These are phyloP conservation scores for Trachythela sp. DNA, from an alignment of 64 coral and sea anemone species.

Conservation along the genomic window DNA sequence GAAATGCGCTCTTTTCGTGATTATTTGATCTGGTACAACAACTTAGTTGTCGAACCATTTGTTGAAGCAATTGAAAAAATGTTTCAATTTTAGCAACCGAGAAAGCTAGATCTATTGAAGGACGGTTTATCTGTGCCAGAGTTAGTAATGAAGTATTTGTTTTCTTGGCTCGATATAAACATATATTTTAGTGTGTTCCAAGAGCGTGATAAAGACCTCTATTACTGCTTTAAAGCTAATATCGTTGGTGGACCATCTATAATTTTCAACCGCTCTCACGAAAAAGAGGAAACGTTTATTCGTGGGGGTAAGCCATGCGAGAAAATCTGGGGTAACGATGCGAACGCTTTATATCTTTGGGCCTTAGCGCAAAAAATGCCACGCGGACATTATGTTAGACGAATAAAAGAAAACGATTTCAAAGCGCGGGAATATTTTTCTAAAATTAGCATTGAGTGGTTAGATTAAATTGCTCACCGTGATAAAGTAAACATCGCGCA, in stretches of 20 bases:
- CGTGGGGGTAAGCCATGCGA: not conserved
- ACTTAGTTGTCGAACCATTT: not conserved
- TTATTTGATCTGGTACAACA: not conserved
- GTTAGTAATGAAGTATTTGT: conserved; percentile 7
- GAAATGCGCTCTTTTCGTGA: not conserved
- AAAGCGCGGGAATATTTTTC: not conserved
- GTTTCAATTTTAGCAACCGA: not conserved
- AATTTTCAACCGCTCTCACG: not conserved
- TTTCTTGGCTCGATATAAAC: not conserved
- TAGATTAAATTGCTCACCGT: not conserved
- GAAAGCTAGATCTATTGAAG: not conserved
- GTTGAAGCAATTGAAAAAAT: conserved; percentile 1
- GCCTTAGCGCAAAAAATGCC: not conserved
- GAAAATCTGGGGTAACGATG: not conserved
- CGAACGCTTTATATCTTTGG: not conserved
- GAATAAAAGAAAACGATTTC: not conserved
- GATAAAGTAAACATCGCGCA: not conserved
- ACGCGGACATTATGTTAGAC: not conserved
- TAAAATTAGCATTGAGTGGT: not conserved
- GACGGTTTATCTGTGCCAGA: not conserved
- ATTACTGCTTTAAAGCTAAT: not conserved
- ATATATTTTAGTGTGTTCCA: not conserved
- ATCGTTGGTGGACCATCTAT: not conserved
- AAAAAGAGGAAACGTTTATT: not conserved
- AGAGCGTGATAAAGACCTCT: not conserved